phyloP scores from a whole-genome alignment of 2,113 vertebrate genomes.

The Rhinogobius similis region DNA sequence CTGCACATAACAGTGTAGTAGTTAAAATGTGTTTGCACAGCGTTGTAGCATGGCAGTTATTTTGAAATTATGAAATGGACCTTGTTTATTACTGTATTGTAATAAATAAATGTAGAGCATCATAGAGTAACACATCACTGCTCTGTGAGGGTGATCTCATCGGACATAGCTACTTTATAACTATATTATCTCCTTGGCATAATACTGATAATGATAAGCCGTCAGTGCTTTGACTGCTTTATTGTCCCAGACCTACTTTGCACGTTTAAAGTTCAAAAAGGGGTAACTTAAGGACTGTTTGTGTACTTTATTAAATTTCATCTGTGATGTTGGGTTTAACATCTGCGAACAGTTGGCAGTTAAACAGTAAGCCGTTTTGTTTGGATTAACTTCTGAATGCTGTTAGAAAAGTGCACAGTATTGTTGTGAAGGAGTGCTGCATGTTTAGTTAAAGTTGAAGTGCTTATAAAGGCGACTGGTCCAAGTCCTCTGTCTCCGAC shows the following conservation, averaged over 20 bases:
- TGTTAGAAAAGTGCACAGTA: not conserved
- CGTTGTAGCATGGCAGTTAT: too few relatives aligned
- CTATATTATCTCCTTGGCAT: not conserved
- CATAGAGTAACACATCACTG: too few relatives aligned
- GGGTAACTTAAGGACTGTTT: not conserved
- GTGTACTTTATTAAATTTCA: not conserved
- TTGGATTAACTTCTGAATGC: not conserved
- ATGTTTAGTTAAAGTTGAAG: not conserved
- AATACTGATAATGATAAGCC: not conserved
- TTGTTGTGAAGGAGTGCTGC: not conserved
- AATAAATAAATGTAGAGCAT: too few relatives aligned
- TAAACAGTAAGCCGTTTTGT: not conserved
- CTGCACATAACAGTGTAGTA: not conserved
- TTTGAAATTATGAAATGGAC: too few relatives aligned
- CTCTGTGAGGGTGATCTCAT: not conserved
- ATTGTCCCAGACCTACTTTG: constrained; percentile 5
- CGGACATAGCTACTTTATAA: not conserved
- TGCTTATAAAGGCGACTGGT: not conserved
- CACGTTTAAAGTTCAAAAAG: constrained; percentile 1
- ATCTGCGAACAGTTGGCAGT: not conserved
- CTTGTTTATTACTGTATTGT: too few relatives aligned
- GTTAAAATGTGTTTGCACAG: too few relatives aligned
- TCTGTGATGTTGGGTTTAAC: not conserved
- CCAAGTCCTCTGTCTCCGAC: not conserved
- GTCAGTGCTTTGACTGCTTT: not conserved